Evolutionary conservation across 2,797 vertebrate species (phyloP).

Genomic region (Mormyrus hasselquistii): DNA sequence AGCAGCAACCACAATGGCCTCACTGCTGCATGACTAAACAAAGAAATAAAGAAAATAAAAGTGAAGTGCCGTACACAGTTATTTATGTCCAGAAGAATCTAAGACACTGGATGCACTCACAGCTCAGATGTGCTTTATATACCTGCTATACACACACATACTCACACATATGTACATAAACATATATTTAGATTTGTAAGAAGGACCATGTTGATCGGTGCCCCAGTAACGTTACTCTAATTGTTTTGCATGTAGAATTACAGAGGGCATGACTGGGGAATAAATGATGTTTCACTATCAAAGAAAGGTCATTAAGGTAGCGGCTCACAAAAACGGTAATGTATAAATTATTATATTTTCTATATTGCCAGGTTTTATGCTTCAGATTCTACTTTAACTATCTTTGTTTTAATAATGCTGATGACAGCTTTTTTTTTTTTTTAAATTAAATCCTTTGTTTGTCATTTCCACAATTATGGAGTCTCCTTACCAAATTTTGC

Average conservation of each 20-base stretch:
- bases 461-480: background rate
- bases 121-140: background rate
- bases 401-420: background rate
- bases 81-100: constrained; percentile 77
- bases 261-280: background rate
- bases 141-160: background rate
- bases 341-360: background rate
- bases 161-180: background rate
- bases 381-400: background rate
- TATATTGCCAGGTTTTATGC: background rate
- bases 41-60: constrained; percentile 26
- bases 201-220: background rate
- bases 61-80: constrained; percentile 75
- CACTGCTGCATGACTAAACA: constrained; percentile 74
- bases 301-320: background rate
- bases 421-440: background rate
- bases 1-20: constrained; percentile 64
- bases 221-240: background rate
- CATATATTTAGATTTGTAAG: background rate
- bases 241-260: background rate
- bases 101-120: constrained; percentile 50
- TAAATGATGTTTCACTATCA: background rate
- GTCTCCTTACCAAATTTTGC: background rate
- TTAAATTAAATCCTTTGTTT: background rate
- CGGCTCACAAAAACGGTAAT: background rate